Conservation (phyloP, 2,113 vertebrate species). For the Oryzias curvinotus region DNA sequence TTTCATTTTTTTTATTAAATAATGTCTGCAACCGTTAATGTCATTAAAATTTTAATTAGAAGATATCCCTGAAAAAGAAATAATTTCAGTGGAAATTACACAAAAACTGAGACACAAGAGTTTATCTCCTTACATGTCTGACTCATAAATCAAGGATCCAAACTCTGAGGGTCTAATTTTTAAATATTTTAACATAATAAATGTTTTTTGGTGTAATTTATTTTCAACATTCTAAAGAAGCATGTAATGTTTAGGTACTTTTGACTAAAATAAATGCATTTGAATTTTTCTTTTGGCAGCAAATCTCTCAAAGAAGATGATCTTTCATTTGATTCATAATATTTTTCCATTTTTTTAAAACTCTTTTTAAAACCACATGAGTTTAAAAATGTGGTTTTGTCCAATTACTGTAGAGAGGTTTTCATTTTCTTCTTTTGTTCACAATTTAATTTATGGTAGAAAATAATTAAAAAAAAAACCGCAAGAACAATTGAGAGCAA, state of each 20-base stretch:
- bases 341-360: too few relatives aligned
- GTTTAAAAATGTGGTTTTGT: constrained; percentile 4
- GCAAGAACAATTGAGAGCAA: constrained; percentile 18
- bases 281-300: too few relatives aligned
- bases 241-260: too few relatives aligned
- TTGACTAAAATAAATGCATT: too few relatives aligned
- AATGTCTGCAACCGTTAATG: constrained; percentile 5
- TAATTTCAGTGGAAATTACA: constrained; percentile 11
- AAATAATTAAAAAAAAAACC: constrained; percentile 14
- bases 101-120: constrained; percentile 15
- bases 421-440: neutral
- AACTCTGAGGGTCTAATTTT: constrained; percentile 23
- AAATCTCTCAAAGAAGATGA: too few relatives aligned
- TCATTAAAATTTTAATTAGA: constrained; percentile 10
- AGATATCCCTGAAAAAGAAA: constrained; percentile 26
- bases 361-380: neutral
- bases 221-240: neutral
- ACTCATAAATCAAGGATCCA: constrained; percentile 10
- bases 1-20: constrained; percentile 24
- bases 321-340: too few relatives aligned
- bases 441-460: constrained; percentile 25
- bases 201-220: constrained; percentile 29
- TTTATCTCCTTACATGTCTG: constrained; percentile 2
- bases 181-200: constrained; percentile 20
- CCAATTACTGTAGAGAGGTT: constrained; percentile 23